These are phyloP conservation scores for Campoletis raptor DNA, from an alignment of 2,888 invertebrate species.

Conservation along the genomic window DNA sequence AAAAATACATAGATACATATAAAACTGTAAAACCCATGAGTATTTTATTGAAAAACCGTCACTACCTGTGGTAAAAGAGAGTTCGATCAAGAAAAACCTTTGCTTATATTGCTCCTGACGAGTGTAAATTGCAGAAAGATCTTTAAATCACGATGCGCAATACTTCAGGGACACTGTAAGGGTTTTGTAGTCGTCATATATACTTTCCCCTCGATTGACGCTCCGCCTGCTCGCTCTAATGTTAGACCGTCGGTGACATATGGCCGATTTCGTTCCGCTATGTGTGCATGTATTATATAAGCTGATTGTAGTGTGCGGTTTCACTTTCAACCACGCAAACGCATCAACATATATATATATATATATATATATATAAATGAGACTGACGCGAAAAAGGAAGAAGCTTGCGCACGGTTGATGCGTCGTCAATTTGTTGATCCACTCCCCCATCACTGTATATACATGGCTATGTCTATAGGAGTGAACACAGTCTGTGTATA, in stretches of 20 bases:
- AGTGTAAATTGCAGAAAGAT: conserved; percentile 36
- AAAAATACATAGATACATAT: neutral
- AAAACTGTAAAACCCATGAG: neutral
- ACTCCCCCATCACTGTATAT: conserved; percentile 43
- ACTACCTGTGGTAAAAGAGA: neutral
- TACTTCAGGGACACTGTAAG: conserved; percentile 47
- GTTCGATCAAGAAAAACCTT: neutral
- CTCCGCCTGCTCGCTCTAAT: conserved; percentile 72
- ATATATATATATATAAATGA: neutral
- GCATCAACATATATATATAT: neutral
- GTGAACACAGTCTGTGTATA: conserved; percentile 17
- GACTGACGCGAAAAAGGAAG: neutral
- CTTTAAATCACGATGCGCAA: conserved; percentile 21
- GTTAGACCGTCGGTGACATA: conserved; percentile 77
- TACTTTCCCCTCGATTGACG: conserved; percentile 78
- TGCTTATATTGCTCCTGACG: neutral
- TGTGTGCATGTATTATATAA: conserved; percentile 21
- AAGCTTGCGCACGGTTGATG: conserved; percentile 29
- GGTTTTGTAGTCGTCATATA: conserved; percentile 23
- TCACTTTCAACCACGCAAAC: conserved; percentile 74
- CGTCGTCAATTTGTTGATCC: conserved; percentile 60
- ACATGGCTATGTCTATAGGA: neutral
- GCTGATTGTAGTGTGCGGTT: conserved; percentile 71
- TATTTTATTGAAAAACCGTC: neutral
- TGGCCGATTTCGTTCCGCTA: conserved; percentile 73